Conservation (phyloP, 2,113 vertebrate species). For the Elaphurus davidianus region DNA sequence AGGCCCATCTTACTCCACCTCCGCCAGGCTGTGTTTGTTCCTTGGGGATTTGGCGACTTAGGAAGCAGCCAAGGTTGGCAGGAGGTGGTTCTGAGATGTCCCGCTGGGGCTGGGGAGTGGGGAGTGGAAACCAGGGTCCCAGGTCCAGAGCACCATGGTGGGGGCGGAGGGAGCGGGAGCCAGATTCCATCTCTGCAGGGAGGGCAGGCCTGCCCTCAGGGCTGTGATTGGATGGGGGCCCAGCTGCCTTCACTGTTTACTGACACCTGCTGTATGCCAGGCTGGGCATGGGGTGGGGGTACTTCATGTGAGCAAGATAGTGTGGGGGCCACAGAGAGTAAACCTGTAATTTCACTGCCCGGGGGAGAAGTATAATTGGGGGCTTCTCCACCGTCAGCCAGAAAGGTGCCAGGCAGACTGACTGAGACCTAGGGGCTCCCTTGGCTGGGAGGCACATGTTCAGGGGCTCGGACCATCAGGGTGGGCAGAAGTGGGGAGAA, state of each 20-base stretch:
- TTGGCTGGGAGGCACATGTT: neutral
- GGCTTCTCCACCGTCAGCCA: neutral
- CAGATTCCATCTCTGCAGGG: neutral
- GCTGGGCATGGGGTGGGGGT: accelerated
- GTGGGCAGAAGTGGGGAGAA: too few relatives aligned
- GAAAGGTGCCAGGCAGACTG: neutral
- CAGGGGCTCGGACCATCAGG: neutral
- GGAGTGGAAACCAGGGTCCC: neutral
- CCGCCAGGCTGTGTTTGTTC: neutral
- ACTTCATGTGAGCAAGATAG: neutral
- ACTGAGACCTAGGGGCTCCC: neutral
- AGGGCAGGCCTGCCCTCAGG: neutral
- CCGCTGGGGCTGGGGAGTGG: neutral
- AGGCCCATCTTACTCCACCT: neutral
- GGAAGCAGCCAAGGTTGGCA: neutral
- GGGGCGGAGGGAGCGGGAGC: neutral
- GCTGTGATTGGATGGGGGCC: too few relatives aligned
- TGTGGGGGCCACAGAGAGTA: neutral
- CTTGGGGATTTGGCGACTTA: neutral
- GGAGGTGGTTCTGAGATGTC: neutral
- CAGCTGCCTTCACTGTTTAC: accelerated
- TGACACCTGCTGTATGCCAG: neutral
- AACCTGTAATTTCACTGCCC: too few relatives aligned
- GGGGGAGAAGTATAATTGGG: too few relatives aligned
- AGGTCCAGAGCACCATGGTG: neutral